Percentiles rank a stretch among this genome's conserved stretches.
These are phyloP conservation scores for Drosophila mauritiana DNA, from an alignment of 1,140 invertebrate genomes.

Conservation along the genomic window DNA sequence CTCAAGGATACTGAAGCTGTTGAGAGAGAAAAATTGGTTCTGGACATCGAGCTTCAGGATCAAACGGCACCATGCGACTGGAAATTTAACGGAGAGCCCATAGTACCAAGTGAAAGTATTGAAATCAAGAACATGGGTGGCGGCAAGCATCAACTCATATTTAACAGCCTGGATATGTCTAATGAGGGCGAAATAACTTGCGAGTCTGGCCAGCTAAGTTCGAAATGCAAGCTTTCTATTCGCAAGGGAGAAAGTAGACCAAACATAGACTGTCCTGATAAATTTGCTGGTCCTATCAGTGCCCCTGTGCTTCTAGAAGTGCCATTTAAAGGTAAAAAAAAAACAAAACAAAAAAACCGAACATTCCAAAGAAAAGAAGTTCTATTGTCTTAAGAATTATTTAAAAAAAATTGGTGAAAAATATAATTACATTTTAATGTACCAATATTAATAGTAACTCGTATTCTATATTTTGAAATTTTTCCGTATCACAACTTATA, in stretches of 20 bases:
- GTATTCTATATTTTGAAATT: too few species aligned
- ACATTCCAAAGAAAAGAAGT: too few species aligned
- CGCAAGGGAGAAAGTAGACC: constrained; percentile 94
- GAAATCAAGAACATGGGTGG: constrained; percentile 96
- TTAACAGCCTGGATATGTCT: constrained; percentile 91
- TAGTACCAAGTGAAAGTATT: constrained; percentile 91
- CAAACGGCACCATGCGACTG: constrained; percentile 97
- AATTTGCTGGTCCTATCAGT: constrained; percentile 92
- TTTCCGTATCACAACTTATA: too few species aligned
- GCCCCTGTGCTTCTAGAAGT: constrained; percentile 93
- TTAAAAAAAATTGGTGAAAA: too few species aligned
- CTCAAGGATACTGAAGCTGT: constrained; percentile 96
- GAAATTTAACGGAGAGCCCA: constrained; percentile 95
- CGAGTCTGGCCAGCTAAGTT: constrained; percentile 92
- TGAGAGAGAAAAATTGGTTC: constrained; percentile 94
- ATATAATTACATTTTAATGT: too few species aligned
- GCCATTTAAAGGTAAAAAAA: constrained; percentile 93
- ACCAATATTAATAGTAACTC: too few species aligned
- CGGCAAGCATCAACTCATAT: constrained; percentile 95
- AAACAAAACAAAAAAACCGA: neutral
- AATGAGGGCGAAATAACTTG: constrained; percentile 95
- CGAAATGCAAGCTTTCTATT: constrained; percentile 92
- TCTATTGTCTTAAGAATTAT: too few species aligned
- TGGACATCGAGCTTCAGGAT: constrained; percentile 97
- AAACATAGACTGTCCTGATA: constrained; percentile 91